phyloP scores from a whole-genome alignment of 2,888 invertebrate species.

The Caenorhabditis imperialis region DNA sequence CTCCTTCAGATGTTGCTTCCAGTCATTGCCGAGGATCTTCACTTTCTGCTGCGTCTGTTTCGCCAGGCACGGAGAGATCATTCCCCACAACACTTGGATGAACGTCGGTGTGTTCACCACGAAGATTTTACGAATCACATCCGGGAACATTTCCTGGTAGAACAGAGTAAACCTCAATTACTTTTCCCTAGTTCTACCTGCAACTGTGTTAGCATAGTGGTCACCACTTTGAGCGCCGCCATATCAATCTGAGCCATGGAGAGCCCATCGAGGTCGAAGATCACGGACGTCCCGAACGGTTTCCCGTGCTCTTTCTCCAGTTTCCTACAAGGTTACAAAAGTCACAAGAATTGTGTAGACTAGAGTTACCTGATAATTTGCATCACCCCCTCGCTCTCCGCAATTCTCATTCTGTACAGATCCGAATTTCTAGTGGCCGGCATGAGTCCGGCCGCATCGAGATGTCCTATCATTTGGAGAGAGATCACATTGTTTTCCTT shows the following conservation, averaged over 20 bases:
- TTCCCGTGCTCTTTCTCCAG: constrained; percentile 63
- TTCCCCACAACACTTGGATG: constrained; percentile 72
- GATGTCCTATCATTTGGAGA: constrained; percentile 69
- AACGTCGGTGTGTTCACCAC: constrained; percentile 72
- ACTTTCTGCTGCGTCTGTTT: constrained; percentile 75
- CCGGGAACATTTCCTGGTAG: constrained; percentile 73
- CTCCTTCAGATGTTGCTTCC: constrained; percentile 71
- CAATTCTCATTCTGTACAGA: constrained; percentile 71
- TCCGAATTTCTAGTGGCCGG: constrained; percentile 68
- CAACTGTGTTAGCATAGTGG: constrained; percentile 68
- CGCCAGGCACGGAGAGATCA: constrained; percentile 70
- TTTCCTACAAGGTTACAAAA: constrained; percentile 33
- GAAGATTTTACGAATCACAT: constrained; percentile 72
- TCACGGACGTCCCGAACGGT: constrained; percentile 72
- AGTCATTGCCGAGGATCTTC: constrained; percentile 70
- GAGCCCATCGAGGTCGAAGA: constrained; percentile 74
- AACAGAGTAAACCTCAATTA: neutral
- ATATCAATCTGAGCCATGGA: constrained; percentile 67
- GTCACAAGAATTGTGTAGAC: neutral
- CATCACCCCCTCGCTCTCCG: constrained; percentile 75
- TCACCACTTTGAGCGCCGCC: constrained; percentile 67
- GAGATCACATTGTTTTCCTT: constrained; percentile 71
- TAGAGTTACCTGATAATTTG: constrained; percentile 61
- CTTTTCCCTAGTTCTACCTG: constrained; percentile 49
- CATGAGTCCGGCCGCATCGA: constrained; percentile 70